phyloP scores from a whole-genome alignment of 2,888 invertebrate species.

The Cylindroiulus punctatus region DNA sequence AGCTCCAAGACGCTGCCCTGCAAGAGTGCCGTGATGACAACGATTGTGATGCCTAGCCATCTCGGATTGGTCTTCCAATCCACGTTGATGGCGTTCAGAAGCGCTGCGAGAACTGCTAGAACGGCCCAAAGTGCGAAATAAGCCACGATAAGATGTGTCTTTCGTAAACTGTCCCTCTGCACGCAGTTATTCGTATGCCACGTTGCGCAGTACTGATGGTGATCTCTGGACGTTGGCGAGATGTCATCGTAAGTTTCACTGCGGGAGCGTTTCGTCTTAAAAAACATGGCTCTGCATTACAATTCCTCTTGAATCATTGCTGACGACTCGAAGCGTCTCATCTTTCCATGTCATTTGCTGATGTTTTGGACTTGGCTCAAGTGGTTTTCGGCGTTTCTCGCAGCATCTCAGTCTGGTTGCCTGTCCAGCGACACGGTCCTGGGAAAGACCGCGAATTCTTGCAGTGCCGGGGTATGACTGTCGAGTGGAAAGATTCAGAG shows the following conservation, averaged over 20 bases:
- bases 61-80: slow-evolving; percentile 58
- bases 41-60: slow-evolving; percentile 57
- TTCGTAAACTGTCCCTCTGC: slow-evolving; percentile 30
- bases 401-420: neutral
- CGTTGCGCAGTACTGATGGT: slow-evolving; percentile 24
- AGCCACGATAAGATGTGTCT: slow-evolving; percentile 48
- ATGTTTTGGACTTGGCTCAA: neutral
- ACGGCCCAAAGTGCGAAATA: slow-evolving; percentile 57
- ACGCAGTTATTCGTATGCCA: slow-evolving; percentile 26
- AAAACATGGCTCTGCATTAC: slow-evolving; percentile 8
- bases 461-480: neutral
- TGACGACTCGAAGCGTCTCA: neutral
- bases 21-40: slow-evolving; percentile 56
- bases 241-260: neutral
- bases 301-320: neutral
- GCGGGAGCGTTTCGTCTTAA: slow-evolving; percentile 19
- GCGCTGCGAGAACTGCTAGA: slow-evolving; percentile 53
- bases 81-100: slow-evolving; percentile 58
- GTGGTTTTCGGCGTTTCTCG: neutral
- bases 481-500: neutral
- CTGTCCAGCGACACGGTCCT: neutral
- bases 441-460: neutral
- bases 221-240: neutral
- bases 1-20: slow-evolving; percentile 58
- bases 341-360: neutral